phyloP scores from a whole-genome alignment of 2,888 invertebrate species.

The Tenthredo distinguenda region DNA sequence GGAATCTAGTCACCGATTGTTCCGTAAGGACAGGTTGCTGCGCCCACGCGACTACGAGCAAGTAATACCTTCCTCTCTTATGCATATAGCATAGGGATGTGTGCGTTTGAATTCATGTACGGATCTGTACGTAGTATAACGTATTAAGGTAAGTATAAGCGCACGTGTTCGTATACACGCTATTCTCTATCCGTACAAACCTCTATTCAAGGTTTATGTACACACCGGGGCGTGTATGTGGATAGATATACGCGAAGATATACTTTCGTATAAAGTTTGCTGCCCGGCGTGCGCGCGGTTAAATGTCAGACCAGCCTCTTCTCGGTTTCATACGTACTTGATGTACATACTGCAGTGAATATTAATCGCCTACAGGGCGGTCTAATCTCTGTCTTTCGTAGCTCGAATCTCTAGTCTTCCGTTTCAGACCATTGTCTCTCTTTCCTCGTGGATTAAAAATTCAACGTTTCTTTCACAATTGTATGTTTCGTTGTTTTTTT shows the following conservation, averaged over 20 bases:
- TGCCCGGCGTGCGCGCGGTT: conserved; percentile 56
- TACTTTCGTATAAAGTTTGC: conserved; percentile 28
- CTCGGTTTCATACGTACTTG: conserved; percentile 58
- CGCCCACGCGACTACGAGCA: conserved; percentile 58
- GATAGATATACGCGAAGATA: conserved; percentile 4
- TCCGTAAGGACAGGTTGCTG: conserved; percentile 62
- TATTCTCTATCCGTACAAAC: conserved; percentile 27
- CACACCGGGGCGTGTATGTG: background rate
- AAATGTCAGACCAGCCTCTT: conserved; percentile 66
- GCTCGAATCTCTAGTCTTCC: conserved; percentile 8
- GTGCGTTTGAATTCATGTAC: background rate
- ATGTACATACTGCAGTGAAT: conserved; percentile 65
- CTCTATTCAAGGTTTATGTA: conserved; percentile 4
- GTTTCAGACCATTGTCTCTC: conserved; percentile 12
- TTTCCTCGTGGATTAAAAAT: background rate
- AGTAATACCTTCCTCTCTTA: background rate
- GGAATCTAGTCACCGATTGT: conserved; percentile 68
- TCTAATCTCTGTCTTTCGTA: conserved; percentile 61
- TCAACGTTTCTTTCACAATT: background rate
- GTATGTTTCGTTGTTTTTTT: background rate
- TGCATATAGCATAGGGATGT: background rate
- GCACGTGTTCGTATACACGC: conserved; percentile 5
- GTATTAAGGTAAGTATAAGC: background rate
- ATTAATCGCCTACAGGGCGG: conserved; percentile 72
- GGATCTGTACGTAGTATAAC: background rate